A percentile compares a stretch with the other conserved stretches of the same genome.
phyloP scores from a whole-genome alignment of 2,888 invertebrate species.

The Agrilus mali region DNA sequence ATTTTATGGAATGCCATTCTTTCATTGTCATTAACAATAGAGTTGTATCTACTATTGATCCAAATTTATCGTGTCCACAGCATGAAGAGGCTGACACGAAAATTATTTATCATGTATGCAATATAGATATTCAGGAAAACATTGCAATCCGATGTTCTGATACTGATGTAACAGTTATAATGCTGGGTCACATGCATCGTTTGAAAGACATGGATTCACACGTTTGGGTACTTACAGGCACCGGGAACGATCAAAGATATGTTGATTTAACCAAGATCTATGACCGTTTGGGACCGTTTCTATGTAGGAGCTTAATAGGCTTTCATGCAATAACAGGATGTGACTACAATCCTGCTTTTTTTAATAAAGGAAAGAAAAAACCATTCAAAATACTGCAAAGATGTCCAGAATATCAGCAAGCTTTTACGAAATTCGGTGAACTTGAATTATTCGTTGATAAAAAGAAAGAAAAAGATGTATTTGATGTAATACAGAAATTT shows the following conservation, averaged over 20 bases:
- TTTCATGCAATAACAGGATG: slow-evolving; percentile 13
- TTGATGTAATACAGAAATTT: slow-evolving; percentile 1
- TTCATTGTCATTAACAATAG: slow-evolving; percentile 2
- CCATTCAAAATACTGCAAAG: slow-evolving; percentile 11
- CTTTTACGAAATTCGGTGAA: slow-evolving; percentile 9
- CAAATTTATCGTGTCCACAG: slow-evolving; percentile 2
- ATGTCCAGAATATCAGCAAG: slow-evolving; percentile 9
- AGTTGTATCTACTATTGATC: neutral
- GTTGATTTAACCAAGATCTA: slow-evolving; percentile 11
- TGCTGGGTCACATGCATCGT: slow-evolving; percentile 16
- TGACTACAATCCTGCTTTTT: slow-evolving; percentile 14
- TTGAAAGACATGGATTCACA: slow-evolving; percentile 12
- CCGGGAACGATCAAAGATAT: slow-evolving; percentile 15
- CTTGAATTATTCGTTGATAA: slow-evolving; percentile 6
- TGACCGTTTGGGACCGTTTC: slow-evolving; percentile 8
- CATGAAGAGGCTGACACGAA: slow-evolving; percentile 7
- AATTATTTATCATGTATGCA: slow-evolving; percentile 12
- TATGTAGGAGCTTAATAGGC: slow-evolving; percentile 10
- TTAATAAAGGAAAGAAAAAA: slow-evolving; percentile 12
- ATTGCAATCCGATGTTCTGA: slow-evolving; percentile 15
- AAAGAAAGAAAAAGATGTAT: slow-evolving; percentile 1
- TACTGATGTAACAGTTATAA: slow-evolving; percentile 16
- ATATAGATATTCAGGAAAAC: slow-evolving; percentile 12
- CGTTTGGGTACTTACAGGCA: slow-evolving; percentile 14
- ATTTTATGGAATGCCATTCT: slow-evolving; percentile 5